Conservation (phyloP, 2,888 invertebrate species). For the Euproctis similis region DNA sequence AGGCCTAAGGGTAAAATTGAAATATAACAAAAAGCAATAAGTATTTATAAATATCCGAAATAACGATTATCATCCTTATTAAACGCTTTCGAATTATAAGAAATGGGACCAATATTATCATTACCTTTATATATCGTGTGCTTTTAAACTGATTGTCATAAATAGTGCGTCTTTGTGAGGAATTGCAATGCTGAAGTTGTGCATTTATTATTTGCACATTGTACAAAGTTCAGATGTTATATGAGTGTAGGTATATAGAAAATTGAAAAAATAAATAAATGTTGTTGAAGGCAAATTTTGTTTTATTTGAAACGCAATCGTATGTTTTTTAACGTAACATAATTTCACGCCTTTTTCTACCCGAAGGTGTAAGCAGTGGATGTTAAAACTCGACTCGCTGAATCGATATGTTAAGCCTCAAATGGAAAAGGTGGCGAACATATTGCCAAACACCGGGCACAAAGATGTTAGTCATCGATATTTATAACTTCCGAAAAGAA, state of each 20-base stretch:
- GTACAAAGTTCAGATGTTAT: conserved; percentile 59
- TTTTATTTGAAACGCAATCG: conserved; percentile 17
- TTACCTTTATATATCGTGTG: conserved; percentile 32
- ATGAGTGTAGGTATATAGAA: conserved; percentile 37
- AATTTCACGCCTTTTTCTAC: too few species aligned
- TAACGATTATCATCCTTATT: conserved; percentile 6
- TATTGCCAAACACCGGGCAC: too few species aligned
- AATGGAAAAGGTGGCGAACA: too few species aligned
- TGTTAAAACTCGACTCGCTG: too few species aligned
- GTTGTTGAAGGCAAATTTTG: conserved; percentile 48
- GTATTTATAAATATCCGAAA: conserved; percentile 5
- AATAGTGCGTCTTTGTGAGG: conserved; percentile 39
- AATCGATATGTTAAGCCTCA: too few species aligned
- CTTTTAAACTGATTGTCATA: conserved; percentile 37
- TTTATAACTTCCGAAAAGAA: too few species aligned
- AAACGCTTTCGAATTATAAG: conserved; percentile 40
- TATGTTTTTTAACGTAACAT: too few species aligned
- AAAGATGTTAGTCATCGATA: too few species aligned
- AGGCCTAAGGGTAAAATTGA: conserved; percentile 14
- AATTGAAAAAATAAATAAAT: conserved; percentile 58
- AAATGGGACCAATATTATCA: conserved; percentile 59
- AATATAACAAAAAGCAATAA: conserved; percentile 9
- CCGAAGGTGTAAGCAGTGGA: too few species aligned
- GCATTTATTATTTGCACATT: conserved; percentile 75
- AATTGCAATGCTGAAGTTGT: conserved; percentile 74